A percentile compares a stretch with the other conserved stretches of the same genome.
Conservation (phyloP, 2,797 vertebrate genomes). For the Furcifer pardalis region DNA sequence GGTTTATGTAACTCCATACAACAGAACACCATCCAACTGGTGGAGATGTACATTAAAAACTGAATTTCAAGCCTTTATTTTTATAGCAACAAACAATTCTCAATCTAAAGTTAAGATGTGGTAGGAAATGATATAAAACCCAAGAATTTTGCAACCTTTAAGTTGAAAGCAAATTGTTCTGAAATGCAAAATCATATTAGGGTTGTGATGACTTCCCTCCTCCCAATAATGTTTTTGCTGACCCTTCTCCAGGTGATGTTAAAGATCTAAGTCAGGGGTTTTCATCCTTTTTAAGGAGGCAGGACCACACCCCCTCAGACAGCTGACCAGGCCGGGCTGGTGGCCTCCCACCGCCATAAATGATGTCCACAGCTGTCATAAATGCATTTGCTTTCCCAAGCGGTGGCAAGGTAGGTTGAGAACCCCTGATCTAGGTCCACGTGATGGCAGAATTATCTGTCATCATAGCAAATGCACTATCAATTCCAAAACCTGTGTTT, state of each 20-base stretch:
- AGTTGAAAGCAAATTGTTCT: background rate
- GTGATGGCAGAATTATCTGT: background rate
- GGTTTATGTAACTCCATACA: no score
- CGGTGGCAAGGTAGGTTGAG: background rate
- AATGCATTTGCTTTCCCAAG: no score
- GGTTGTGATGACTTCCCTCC: background rate
- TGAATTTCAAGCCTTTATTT: background rate
- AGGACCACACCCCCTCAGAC: no score
- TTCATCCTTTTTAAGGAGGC: no score
- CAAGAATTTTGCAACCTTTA: background rate
- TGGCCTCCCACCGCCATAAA: no score
- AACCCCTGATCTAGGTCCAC: background rate
- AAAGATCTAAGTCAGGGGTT: no score
- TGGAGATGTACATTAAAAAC: background rate
- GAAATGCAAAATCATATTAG: background rate
- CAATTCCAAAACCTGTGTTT: background rate
- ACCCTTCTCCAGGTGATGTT: background rate
- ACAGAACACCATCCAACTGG: background rate
- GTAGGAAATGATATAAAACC: constrained; percentile 18
- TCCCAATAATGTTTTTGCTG: no score
- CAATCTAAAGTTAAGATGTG: background rate
- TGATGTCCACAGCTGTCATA: no score
- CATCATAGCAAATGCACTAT: no score
- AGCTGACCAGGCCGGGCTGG: no score
- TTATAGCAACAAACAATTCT: background rate